Conservation (phyloP, 2,797 vertebrate genomes). For the Silurus lanzhouensis region DNA sequence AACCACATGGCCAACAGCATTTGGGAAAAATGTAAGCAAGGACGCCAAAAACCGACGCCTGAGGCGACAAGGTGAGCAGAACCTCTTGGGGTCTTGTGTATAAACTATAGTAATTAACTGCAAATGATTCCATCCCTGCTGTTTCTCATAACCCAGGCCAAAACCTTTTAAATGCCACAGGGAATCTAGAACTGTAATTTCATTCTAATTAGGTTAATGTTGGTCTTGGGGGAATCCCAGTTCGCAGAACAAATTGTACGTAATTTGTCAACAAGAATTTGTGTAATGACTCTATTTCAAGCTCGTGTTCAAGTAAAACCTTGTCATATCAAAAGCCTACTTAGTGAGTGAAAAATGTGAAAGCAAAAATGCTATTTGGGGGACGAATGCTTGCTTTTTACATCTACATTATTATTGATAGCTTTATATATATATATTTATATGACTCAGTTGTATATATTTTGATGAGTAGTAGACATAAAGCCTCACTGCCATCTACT, state of each 20-base stretch:
- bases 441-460: too few species aligned
- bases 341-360: neutral
- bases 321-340: neutral
- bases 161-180: neutral
- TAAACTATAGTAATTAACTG: neutral
- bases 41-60: constrained; percentile 83
- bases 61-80: constrained; percentile 83
- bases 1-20: constrained; percentile 91
- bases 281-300: neutral
- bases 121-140: neutral
- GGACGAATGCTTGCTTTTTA: neutral
- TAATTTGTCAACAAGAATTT: constrained; percentile 7
- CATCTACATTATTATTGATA: too few species aligned
- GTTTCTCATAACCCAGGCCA: neutral
- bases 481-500: neutral
- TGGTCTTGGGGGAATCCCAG: neutral
- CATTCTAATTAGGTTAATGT: neutral
- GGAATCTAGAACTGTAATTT: neutral
- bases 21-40: constrained; percentile 90
- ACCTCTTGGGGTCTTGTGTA: neutral
- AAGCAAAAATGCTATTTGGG: neutral
- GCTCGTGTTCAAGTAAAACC: neutral
- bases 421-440: too few species aligned
- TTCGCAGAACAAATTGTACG: neutral
- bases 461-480: neutral